Percentiles rank a stretch among this genome's conserved stretches.
Evolutionary conservation across 2,888 invertebrate genomes (phyloP).

Genomic region (Hartigia nigra): DNA sequence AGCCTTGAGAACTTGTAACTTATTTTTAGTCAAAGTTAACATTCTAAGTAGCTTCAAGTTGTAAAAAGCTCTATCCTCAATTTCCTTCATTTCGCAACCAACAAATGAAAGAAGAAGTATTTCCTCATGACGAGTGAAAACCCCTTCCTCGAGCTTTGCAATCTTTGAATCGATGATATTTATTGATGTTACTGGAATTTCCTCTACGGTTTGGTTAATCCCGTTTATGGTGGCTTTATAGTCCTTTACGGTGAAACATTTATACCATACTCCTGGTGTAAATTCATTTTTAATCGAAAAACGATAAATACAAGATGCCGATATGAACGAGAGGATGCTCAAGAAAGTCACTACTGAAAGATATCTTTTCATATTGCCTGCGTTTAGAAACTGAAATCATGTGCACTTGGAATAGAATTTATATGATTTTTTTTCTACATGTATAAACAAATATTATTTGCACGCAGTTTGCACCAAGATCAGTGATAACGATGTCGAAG

Average conservation of each 20-base stretch:
- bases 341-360: background rate
- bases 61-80: constrained; percentile 31
- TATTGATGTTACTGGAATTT: background rate
- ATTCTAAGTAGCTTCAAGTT: constrained; percentile 27
- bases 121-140: constrained; percentile 12
- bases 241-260: background rate
- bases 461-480: background rate
- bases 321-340: background rate
- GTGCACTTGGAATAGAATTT: background rate
- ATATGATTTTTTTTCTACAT: background rate
- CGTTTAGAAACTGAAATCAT: background rate
- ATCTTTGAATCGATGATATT: constrained; percentile 7
- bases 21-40: constrained; percentile 26
- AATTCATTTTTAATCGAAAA: background rate
- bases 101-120: background rate
- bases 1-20: constrained; percentile 25
- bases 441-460: background rate
- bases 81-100: constrained; percentile 24
- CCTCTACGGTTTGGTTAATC: background rate
- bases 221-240: background rate
- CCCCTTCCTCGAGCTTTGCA: constrained; percentile 19
- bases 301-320: background rate
- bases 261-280: background rate
- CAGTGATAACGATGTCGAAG: background rate
- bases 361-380: background rate